Evolutionary conservation across 2,797 vertebrate genomes (phyloP).

Genomic region (Merluccius polli): DNA sequence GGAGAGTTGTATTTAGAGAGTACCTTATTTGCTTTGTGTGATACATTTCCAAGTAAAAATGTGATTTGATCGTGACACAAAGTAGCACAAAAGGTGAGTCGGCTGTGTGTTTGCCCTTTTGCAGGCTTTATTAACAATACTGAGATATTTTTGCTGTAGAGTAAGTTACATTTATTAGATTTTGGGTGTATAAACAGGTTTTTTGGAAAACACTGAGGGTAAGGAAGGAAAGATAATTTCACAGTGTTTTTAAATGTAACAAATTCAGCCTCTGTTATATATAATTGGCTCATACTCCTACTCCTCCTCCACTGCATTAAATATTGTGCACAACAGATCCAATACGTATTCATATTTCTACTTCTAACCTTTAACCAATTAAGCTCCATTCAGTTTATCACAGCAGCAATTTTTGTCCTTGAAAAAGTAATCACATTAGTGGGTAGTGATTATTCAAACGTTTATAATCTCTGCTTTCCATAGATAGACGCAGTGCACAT

Average conservation of each 20-base stretch:
- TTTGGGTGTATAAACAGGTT: background rate
- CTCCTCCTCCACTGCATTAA: background rate
- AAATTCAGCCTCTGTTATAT: background rate
- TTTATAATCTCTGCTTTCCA: slow-evolving; percentile 26
- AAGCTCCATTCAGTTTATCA: background rate
- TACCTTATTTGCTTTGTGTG: background rate
- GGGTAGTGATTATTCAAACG: slow-evolving; percentile 1
- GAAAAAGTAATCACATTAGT: background rate
- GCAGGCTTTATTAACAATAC: background rate
- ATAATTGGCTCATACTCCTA: background rate
- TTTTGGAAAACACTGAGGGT: no score
- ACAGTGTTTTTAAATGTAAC: background rate
- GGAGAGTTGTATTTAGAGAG: background rate
- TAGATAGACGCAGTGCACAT: slow-evolving; percentile 41
- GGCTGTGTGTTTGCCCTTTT: background rate
- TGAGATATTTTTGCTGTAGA: background rate
- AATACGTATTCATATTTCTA: background rate
- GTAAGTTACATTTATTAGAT: background rate
- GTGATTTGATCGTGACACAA: background rate
- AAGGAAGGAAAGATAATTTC: no score
- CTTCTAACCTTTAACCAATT: background rate
- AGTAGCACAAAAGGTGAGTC: background rate
- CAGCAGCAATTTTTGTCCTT: background rate
- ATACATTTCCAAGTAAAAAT: background rate
- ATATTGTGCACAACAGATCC: background rate